phyloP scores from a whole-genome alignment of 2,797 vertebrate genomes.

The Sebastes trivittatus region DNA sequence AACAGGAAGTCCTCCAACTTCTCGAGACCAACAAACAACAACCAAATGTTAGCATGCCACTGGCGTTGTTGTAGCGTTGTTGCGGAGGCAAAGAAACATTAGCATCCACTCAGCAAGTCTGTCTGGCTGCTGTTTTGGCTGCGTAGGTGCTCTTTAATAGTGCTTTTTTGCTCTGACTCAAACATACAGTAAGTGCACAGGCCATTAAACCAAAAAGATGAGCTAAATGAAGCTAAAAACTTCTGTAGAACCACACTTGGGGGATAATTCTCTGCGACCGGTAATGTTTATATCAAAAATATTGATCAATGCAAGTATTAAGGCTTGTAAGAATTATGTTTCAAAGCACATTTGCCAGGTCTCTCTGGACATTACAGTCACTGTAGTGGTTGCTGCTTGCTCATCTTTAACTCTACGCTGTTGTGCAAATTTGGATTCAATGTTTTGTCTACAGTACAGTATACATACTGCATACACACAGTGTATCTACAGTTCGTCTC shows the following conservation, averaged over 20 bases:
- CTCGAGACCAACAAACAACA: neutral
- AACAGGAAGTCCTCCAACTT: neutral
- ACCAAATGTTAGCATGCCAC: neutral
- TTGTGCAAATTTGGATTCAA: neutral
- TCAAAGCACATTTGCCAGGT: neutral
- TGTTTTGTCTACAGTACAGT: neutral
- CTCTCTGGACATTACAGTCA: neutral
- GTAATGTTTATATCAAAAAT: neutral
- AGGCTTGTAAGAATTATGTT: neutral
- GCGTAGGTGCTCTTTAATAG: neutral
- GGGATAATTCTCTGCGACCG: neutral
- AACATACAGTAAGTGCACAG: neutral
- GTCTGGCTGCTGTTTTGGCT: neutral
- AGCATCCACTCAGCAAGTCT: neutral
- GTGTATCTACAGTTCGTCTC: constrained; percentile 63
- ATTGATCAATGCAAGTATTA: neutral
- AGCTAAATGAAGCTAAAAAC: neutral
- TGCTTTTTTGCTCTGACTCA: neutral
- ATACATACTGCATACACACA: neutral
- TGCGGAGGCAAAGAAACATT: neutral
- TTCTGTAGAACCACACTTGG: neutral
- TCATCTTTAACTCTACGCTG: neutral
- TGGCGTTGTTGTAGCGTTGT: neutral
- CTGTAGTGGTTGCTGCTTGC: neutral
- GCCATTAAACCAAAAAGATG: neutral